Conservation (phyloP, 2,797 vertebrate species). For the Gadopsis bispinosus region DNA sequence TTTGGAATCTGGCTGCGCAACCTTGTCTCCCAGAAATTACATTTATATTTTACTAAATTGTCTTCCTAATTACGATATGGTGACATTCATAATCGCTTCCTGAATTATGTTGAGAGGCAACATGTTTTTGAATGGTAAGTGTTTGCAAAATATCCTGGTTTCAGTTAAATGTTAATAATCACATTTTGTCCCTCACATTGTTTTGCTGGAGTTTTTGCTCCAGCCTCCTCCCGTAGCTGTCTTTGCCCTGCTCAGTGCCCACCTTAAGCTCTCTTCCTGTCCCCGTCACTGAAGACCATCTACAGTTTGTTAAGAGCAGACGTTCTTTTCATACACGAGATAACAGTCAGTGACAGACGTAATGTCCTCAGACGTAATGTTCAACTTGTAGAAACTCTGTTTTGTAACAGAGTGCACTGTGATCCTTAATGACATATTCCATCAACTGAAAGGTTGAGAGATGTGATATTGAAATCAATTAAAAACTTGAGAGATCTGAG, state of each 20-base stretch:
- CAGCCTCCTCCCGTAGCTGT: too few species aligned
- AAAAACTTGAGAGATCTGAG: slow-evolving; percentile 17
- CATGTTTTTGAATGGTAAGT: not conserved
- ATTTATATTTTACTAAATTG: not conserved
- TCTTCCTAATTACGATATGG: not conserved
- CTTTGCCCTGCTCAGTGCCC: too few species aligned
- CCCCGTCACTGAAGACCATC: too few species aligned
- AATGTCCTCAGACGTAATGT: not conserved
- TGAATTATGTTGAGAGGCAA: not conserved
- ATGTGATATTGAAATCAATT: slow-evolving; percentile 12
- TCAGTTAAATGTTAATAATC: not conserved
- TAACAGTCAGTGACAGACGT: slow-evolving; percentile 6
- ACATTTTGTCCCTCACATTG: too few species aligned
- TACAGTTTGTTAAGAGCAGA: not conserved
- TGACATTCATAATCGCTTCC: not conserved
- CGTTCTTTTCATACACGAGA: slow-evolving; percentile 13
- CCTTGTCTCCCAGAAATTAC: not conserved
- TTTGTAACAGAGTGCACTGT: not conserved
- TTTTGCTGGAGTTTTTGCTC: too few species aligned
- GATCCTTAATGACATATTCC: not conserved
- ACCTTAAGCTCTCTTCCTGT: too few species aligned
- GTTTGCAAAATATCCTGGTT: not conserved
- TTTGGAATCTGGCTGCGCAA: not conserved
- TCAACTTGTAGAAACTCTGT: not conserved
- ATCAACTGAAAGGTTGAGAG: not conserved